A percentile compares a stretch with the other conserved stretches of the same genome.
Evolutionary conservation across 1,140 invertebrate species (phyloP).

Genomic region (Sycobia sp.): DNA sequence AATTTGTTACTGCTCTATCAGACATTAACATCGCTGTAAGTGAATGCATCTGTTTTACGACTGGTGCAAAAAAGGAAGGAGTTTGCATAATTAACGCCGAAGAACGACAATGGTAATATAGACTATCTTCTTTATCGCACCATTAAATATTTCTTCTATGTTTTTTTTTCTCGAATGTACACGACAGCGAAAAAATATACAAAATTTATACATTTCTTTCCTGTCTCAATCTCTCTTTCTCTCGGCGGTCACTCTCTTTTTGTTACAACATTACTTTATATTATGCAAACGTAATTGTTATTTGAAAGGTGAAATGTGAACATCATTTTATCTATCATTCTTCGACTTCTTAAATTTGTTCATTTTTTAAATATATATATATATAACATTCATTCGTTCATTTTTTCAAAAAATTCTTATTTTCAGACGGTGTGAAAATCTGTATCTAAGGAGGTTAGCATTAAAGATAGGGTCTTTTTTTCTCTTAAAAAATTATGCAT

Average conservation of each 20-base stretch:
- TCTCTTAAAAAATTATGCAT: constrained; percentile 49
- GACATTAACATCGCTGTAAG: too few species aligned
- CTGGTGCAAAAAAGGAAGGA: too few species aligned
- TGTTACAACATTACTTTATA: constrained; percentile 12
- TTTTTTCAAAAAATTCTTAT: constrained; percentile 13
- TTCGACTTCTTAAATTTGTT: constrained; percentile 12
- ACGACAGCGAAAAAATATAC: neutral
- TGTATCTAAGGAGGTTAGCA: constrained; percentile 31
- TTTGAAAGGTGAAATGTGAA: constrained; percentile 19
- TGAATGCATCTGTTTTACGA: too few species aligned
- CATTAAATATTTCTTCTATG: too few species aligned
- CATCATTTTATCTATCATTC: constrained; percentile 14
- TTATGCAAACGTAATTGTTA: constrained; percentile 14
- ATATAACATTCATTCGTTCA: constrained; percentile 1
- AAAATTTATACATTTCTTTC: constrained; percentile 3
- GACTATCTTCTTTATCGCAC: too few species aligned
- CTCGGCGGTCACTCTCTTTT: too few species aligned
- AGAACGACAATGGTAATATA: too few species aligned
- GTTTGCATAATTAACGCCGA: too few species aligned
- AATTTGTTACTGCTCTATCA: too few species aligned
- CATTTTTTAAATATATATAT: constrained; percentile 19
- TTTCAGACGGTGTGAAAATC: constrained; percentile 31
- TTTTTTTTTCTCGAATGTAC: too few species aligned
- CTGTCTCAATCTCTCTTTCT: too few species aligned
- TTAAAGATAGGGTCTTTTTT: constrained; percentile 26